These are phyloP conservation scores for Petaurus breviceps DNA, from an alignment of 2,113 vertebrate species.

Conservation along the genomic window DNA sequence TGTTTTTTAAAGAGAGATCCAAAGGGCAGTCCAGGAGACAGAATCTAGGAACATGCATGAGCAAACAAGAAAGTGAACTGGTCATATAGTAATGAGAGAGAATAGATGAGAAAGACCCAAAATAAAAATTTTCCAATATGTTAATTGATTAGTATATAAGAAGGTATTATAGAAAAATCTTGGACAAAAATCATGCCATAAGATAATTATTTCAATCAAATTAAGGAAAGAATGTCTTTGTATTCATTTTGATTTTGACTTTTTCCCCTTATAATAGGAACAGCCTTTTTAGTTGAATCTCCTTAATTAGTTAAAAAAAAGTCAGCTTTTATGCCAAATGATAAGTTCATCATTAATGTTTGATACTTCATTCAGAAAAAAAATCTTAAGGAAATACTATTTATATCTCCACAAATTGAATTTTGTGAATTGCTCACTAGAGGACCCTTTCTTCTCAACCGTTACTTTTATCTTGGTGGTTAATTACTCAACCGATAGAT, in stretches of 20 bases:
- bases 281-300: conserved; percentile 48
- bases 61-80: not conserved
- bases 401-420: conserved; percentile 59
- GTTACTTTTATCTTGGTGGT: conserved; percentile 53
- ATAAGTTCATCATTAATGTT: conserved; percentile 44
- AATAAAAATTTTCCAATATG: not conserved
- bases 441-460: conserved; percentile 48
- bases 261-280: conserved; percentile 20
- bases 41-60: not conserved
- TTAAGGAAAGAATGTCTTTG: conserved; percentile 26
- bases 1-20: not conserved
- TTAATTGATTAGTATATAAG: not conserved
- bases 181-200: not conserved
- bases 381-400: conserved; percentile 23
- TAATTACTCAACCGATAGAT: conserved; percentile 57
- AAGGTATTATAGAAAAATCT: not conserved
- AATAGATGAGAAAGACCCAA: not conserved
- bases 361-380: conserved; percentile 38
- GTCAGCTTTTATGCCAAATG: conserved; percentile 49
- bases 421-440: conserved; percentile 66
- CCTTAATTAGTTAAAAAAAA: conserved; percentile 37
- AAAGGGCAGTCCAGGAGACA: not conserved
- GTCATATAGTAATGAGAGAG: not conserved
- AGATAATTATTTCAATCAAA: conserved; percentile 50
- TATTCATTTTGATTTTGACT: conserved; percentile 16